These are phyloP conservation scores for Labeo rohita DNA, from an alignment of 2,113 vertebrate species.

Conservation along the genomic window DNA sequence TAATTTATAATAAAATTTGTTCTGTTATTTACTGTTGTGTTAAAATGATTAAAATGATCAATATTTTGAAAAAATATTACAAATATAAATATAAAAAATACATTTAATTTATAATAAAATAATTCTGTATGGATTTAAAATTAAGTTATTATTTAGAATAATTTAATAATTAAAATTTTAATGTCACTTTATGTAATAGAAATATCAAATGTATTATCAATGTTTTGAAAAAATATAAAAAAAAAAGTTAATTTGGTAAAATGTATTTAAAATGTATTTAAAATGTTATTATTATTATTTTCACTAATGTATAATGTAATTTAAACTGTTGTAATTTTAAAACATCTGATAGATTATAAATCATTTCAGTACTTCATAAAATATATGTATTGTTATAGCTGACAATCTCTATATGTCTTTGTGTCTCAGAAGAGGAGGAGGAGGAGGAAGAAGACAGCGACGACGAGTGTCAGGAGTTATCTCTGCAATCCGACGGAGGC, in stretches of 20 bases:
- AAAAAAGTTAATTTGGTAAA: not conserved
- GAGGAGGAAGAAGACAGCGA: constrained; percentile 93
- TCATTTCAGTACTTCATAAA: not conserved
- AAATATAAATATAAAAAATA: not conserved
- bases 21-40: too few relatives aligned
- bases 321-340: not conserved
- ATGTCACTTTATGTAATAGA: not conserved
- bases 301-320: not conserved
- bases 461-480: constrained; percentile 87
- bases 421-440: constrained; percentile 86
- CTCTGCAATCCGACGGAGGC: constrained; percentile 77
- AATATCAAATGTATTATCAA: not conserved
- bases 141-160: not conserved
- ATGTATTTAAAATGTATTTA: not conserved
- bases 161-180: not conserved
- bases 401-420: constrained; percentile 37
- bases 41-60: not conserved
- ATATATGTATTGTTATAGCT: not conserved
- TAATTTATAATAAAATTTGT: too few relatives aligned
- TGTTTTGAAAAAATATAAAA: not conserved
- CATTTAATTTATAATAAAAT: not conserved
- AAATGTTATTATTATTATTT: not conserved
- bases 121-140: not conserved
- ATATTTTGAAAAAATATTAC: not conserved
- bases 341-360: not conserved